Evolutionary conservation across 1,140 invertebrate genomes (phyloP).

Genomic region (Caenorhabditis elegans): DNA sequence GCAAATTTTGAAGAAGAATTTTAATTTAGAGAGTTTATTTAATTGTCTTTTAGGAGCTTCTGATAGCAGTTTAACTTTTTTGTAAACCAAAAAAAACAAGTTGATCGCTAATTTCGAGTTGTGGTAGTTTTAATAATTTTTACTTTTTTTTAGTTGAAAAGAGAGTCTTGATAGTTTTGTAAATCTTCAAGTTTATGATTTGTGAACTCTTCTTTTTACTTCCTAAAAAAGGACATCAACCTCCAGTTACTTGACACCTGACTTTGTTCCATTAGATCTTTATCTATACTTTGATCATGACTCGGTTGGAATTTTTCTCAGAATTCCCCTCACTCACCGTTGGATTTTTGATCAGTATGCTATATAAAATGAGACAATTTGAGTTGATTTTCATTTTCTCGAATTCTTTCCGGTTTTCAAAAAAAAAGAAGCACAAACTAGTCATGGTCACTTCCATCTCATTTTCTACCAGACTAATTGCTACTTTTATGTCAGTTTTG

Average conservation of each 20-base stretch:
- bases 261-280: not conserved
- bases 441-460: constrained; percentile 9
- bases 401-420: not conserved
- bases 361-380: not conserved
- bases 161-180: too few relatives aligned
- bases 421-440: not conserved
- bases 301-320: not conserved
- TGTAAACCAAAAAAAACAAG: too few relatives aligned
- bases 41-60: too few relatives aligned
- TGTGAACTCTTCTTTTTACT: not conserved
- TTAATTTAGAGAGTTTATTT: too few relatives aligned
- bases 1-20: too few relatives aligned
- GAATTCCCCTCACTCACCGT: not conserved
- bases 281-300: not conserved
- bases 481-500: constrained; percentile 1
- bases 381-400: not conserved
- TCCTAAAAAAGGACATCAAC: too few relatives aligned
- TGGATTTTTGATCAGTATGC: not conserved
- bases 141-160: too few relatives aligned
- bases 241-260: constrained; percentile 19
- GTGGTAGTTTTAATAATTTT: too few relatives aligned
- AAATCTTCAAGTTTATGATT: too few relatives aligned
- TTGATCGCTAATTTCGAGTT: too few relatives aligned
- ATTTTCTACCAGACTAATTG: constrained; percentile 4
- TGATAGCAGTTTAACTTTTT: too few relatives aligned